Base-by-base conservation (phyloP, 2,888 invertebrate species). In the Leptinotarsa peninsularis region DNA sequence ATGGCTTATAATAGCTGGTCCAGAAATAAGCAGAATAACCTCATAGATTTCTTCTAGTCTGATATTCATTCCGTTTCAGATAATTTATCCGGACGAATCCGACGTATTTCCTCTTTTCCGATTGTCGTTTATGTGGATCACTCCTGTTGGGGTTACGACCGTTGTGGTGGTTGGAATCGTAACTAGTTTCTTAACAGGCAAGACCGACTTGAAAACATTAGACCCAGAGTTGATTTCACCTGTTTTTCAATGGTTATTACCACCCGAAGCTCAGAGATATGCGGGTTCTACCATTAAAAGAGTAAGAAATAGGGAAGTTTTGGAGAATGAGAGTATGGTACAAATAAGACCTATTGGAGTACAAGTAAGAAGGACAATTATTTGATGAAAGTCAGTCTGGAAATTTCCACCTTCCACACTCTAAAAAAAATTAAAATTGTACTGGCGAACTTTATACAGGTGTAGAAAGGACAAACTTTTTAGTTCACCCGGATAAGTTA, bases 41-140 rank as follows among this genome's bases (percentile, higher is more conserved):
- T 43, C 43, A 43, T 43, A 43, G 2, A 43, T 43, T 43, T 43
- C 43, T 43, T 43, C 10, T 43, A 13, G 7, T 43, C 43, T 43
- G 10, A 43, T 10, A 43, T 43, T 43, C 13, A 60, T 67, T 18
- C 23, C 18, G 54, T 77, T 77, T 67, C 63, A 81, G 79, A 72
- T 77, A 78, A 72, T 68, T 2, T 84, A 84, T 78, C 84, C 86
- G 3, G 89, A 90, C 78, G 90, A 90, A 84, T 90, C 90, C 4
- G 85, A 88, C 70, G 90, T 93, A 67, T 95, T 94, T 86, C 93
- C 94, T 0, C 85, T 95, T 17, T 95, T 95, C 88, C 92, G 94
- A 14, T 84, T 96, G 66, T 95, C 95, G 0, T 96, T 94, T 87
- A 93, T 95, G 85, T 95, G 95, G 95, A 93, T 95, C 75, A 93